Evolutionary conservation across 2,888 invertebrate species (phyloP).

Genomic region (Cosmorhoe ocellata): DNA sequence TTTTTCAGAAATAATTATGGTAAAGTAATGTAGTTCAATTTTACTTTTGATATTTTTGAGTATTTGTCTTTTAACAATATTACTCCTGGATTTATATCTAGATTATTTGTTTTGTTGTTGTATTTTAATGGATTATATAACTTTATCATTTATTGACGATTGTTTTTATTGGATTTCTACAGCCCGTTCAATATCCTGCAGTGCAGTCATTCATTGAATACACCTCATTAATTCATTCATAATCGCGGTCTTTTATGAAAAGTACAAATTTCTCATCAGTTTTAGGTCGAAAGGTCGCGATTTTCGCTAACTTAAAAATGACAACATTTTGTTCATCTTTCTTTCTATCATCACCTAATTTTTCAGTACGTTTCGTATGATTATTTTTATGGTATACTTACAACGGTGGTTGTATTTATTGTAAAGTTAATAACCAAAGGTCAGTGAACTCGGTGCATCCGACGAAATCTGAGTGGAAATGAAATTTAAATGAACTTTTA

Average conservation of each 20-base stretch:
- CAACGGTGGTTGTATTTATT: conserved; percentile 48
- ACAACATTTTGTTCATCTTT: conserved; percentile 50
- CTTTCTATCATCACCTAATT: conserved; percentile 38
- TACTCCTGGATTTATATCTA: conserved; percentile 52
- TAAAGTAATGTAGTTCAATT: conserved; percentile 39
- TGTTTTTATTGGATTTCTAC: conserved; percentile 62
- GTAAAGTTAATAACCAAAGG: conserved; percentile 50
- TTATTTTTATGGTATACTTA: conserved; percentile 48
- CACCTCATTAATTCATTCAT: conserved; percentile 11
- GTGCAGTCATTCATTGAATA: conserved; percentile 11
- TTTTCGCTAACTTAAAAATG: conserved; percentile 55
- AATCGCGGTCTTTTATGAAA: conserved; percentile 59
- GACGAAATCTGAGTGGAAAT: conserved; percentile 58
- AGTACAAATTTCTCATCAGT: conserved; percentile 78
- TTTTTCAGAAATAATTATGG: conserved; percentile 37
- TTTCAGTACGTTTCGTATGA: conserved; percentile 55
- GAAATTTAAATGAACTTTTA: conserved; percentile 73
- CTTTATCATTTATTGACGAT: conserved; percentile 68
- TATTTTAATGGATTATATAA: conserved; percentile 77
- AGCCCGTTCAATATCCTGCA: conserved; percentile 40
- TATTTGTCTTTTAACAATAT: conserved; percentile 72
- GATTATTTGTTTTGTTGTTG: conserved; percentile 78
- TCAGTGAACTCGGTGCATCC: conserved; percentile 44
- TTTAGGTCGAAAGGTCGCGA: conserved; percentile 67
- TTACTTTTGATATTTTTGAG: conserved; percentile 55